Conservation (phyloP, 2,797 vertebrate species). For the Rhyacichthys aspro region DNA sequence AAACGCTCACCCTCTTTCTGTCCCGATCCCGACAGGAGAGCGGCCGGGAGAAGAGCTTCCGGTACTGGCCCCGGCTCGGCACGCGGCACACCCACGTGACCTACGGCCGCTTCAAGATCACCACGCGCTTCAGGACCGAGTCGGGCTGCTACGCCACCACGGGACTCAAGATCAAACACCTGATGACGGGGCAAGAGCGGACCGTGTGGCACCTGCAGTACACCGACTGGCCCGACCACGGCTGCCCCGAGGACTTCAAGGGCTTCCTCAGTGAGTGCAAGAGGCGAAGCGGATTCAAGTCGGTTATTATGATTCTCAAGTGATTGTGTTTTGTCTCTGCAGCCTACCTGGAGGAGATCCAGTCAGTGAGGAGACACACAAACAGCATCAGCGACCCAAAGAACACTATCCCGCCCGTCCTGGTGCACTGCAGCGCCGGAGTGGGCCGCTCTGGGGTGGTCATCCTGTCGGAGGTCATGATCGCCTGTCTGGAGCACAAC, state of each 20-base stretch:
- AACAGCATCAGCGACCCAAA: conserved; percentile 91
- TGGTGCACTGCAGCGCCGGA: conserved; percentile 97
- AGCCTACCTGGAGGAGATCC: conserved; percentile 98
- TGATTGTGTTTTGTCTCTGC: conserved; percentile 3
- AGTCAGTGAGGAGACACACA: conserved; percentile 96
- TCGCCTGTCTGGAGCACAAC: conserved; percentile 97
- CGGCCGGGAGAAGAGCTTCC: conserved; percentile 94
- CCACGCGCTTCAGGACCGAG: conserved; percentile 95
- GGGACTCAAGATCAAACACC: conserved; percentile 95
- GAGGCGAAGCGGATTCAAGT: too few species aligned
- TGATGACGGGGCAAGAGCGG: conserved; percentile 93
- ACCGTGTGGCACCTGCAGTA: conserved; percentile 98
- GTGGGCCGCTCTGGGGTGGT: conserved; percentile 94
- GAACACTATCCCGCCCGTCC: conserved; percentile 85
- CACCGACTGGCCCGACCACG: conserved; percentile 98
- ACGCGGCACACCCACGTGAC: conserved; percentile 95
- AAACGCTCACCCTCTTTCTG: background rate
- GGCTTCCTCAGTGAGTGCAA: conserved; percentile 93
- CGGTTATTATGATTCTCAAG: background rate
- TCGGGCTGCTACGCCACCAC: conserved; percentile 98
- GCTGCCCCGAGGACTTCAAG: conserved; percentile 95
- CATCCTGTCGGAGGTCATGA: conserved; percentile 95
- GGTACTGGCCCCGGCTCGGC: conserved; percentile 97
- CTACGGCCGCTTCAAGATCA: conserved; percentile 97
- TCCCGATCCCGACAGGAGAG: conserved; percentile 81